These are phyloP conservation scores for Caenorhabditis imperialis DNA, from an alignment of 2,888 invertebrate genomes.

Conservation along the genomic window DNA sequence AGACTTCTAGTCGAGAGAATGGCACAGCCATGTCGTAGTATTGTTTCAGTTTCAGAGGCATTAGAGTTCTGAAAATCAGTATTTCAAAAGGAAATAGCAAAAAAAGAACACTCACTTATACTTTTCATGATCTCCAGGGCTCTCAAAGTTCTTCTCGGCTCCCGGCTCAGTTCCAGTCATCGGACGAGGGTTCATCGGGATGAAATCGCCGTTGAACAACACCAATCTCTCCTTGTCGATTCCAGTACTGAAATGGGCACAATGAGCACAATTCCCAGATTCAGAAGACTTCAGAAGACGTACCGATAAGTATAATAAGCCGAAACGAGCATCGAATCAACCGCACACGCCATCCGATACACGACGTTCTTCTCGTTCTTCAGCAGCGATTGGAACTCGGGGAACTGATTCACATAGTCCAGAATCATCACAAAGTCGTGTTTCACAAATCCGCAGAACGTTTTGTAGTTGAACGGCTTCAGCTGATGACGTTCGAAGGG, in stretches of 20 bases:
- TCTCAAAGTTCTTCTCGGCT: constrained; percentile 40
- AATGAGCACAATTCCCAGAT: no score
- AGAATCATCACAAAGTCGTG: constrained; percentile 65
- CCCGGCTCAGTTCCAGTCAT: constrained; percentile 55
- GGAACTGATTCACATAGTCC: constrained; percentile 59
- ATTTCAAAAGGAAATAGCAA: neutral
- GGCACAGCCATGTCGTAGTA: constrained; percentile 60
- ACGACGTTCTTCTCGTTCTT: constrained; percentile 59
- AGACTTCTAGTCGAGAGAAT: constrained; percentile 49
- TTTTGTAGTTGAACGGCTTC: constrained; percentile 58
- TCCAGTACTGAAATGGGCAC: constrained; percentile 45
- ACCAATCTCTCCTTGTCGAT: constrained; percentile 46
- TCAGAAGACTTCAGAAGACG: constrained; percentile 13
- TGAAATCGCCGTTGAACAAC: constrained; percentile 59
- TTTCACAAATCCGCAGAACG: constrained; percentile 60
- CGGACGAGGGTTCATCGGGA: constrained; percentile 59
- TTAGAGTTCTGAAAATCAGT: constrained; percentile 54
- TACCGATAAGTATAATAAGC: constrained; percentile 62
- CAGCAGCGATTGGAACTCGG: constrained; percentile 57
- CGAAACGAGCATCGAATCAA: constrained; percentile 64
- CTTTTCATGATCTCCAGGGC: constrained; percentile 50
- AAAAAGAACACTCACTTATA: constrained; percentile 58
- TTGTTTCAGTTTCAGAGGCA: constrained; percentile 62
- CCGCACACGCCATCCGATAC: constrained; percentile 62
- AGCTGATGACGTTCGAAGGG: constrained; percentile 59